Evolutionary conservation across 37 sponge, comb jelly and placozoan genomes (phyloP), one percentile per base, ranked within the genome.

Genomic region (Theonella swinhoei): DNA sequence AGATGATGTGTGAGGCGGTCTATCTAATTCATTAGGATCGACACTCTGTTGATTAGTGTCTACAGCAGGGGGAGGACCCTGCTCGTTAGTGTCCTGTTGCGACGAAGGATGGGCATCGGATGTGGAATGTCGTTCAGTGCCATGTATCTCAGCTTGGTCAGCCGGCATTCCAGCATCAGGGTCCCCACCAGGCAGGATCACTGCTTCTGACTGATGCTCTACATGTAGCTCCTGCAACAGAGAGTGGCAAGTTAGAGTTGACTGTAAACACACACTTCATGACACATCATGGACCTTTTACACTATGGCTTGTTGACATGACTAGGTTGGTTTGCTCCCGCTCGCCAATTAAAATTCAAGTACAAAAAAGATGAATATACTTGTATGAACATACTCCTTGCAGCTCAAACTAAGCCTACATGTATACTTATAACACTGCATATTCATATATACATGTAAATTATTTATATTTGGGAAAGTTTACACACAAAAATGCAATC

Each of bases 141-240:
- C 90, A 42, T 90, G 90, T 9, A 74, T 67, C 26, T 66, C 75
- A 0, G 85, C 90, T 28, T 79, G 76, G 0, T 79, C 76, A 0
- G 76, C 85, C 22, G 90, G 90, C 71, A 81, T 85, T 5, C 90
- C 90, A 65, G 86, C 86, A 75, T 90, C 90, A 22, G 90, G 90
- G 76, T 90, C 90, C 26, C 90, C 90, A 37, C 90, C 90, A 30
- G 90, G 86, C 0, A 85, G 23, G 14, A 90, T 90, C 58, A 61
- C 66, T 32, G 74, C 75, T 36, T 78, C 71, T 17, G 42, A n/a
- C n/a, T n/a, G 36, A 14, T 64, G 80, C 42, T 90, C 90, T 4
- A 71, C 84, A 64, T 74, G 35, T 24, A 76, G 28, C 34, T 81
- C 82, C 88, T 88, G 42, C 60, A 73, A 36, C 39, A 30, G 33